phyloP scores from a whole-genome alignment of 2,888 invertebrate genomes.

The Orchesella flavescens region DNA sequence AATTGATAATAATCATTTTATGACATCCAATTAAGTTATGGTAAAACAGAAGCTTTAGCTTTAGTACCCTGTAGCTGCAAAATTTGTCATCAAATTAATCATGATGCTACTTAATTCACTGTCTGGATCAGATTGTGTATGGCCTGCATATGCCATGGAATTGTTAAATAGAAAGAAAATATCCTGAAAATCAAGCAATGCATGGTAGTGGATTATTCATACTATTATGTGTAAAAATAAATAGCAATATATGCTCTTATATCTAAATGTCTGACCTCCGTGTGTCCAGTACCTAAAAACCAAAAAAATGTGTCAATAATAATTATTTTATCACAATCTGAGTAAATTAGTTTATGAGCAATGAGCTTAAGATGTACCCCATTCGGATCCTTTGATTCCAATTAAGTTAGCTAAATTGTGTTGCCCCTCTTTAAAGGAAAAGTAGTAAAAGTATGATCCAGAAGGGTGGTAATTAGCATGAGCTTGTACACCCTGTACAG shows the following conservation, averaged over 20 bases:
- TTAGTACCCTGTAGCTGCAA: constrained; percentile 64
- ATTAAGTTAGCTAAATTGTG: constrained; percentile 61
- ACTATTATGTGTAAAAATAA: neutral
- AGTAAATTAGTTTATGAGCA: too few relatives aligned
- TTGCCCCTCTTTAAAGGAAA: constrained; percentile 63
- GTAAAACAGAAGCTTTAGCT: neutral
- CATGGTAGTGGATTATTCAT: neutral
- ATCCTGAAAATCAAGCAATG: constrained; percentile 41
- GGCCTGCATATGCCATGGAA: constrained; percentile 51
- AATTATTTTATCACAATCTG: too few relatives aligned
- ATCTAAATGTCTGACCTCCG: constrained; percentile 33
- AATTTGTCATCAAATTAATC: constrained; percentile 68
- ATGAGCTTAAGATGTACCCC: constrained; percentile 41
- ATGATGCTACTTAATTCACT: constrained; percentile 67
- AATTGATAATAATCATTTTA: too few relatives aligned
- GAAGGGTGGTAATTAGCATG: constrained; percentile 57
- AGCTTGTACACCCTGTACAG: constrained; percentile 63
- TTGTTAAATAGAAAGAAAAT: constrained; percentile 61
- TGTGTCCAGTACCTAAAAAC: constrained; percentile 42
- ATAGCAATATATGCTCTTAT: too few relatives aligned
- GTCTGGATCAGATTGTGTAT: constrained; percentile 64
- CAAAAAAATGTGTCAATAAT: too few relatives aligned
- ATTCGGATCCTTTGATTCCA: constrained; percentile 47
- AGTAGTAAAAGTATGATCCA: constrained; percentile 63
- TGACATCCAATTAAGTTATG: too few relatives aligned